phyloP scores from a whole-genome alignment of 2,797 vertebrate species.

The Platyrinchus mystaceus region DNA sequence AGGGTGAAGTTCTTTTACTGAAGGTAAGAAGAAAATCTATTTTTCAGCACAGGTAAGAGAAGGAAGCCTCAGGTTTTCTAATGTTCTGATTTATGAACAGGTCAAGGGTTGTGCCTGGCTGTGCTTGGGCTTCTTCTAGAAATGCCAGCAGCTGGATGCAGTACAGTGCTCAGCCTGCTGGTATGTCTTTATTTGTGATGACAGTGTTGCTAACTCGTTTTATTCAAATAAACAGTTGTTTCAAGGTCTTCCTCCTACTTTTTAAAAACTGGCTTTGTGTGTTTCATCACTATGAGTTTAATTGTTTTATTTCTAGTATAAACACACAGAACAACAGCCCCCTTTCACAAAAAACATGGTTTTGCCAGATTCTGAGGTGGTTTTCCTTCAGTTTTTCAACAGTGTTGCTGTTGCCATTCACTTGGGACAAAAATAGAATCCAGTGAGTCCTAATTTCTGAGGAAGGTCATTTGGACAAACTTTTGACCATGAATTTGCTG shows the following conservation, averaged over 20 bases:
- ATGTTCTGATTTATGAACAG: background rate
- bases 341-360: background rate
- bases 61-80: background rate
- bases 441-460: background rate
- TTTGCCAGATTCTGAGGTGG: background rate
- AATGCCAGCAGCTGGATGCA: background rate
- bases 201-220: background rate
- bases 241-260: background rate
- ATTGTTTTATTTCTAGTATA: background rate
- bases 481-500: background rate
- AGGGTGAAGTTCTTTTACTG: background rate
- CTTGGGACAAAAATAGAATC: background rate
- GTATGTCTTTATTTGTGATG: background rate
- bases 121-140: background rate
- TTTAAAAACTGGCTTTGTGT: background rate
- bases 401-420: background rate
- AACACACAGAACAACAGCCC: background rate
- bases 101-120: background rate
- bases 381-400: background rate
- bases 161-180: background rate
- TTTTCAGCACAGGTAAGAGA: background rate
- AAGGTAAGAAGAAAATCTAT: background rate
- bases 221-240: background rate
- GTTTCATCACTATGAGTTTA: background rate
- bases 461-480: background rate